These are phyloP conservation scores for Xiphydria camelus DNA, from an alignment of 2,888 invertebrate genomes.

Conservation along the genomic window DNA sequence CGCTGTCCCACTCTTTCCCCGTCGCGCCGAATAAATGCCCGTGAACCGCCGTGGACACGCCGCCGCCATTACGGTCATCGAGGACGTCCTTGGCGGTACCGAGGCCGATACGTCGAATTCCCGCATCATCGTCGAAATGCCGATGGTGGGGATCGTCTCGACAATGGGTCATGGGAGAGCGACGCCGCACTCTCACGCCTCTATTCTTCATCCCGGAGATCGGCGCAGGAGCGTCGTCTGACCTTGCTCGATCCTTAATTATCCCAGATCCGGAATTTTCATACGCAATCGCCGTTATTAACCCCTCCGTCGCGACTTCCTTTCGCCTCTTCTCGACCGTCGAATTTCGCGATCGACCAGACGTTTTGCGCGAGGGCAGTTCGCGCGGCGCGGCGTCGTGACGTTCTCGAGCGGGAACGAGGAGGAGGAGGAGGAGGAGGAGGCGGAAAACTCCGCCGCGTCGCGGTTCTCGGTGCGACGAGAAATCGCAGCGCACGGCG, in stretches of 20 bases:
- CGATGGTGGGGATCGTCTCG: conserved; percentile 36
- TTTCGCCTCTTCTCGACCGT: background rate
- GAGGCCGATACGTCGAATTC: conserved; percentile 22
- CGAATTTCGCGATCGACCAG: too few relatives aligned
- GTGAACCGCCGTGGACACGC: too few relatives aligned
- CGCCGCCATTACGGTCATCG: background rate
- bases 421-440: too few relatives aligned
- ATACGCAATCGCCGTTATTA: conserved; percentile 46
- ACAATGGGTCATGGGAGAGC: conserved; percentile 50
- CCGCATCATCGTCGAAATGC: conserved; percentile 17
- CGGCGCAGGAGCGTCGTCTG: conserved; percentile 28
- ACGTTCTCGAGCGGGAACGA: too few relatives aligned
- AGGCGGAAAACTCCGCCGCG: too few relatives aligned
- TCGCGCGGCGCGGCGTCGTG: too few relatives aligned
- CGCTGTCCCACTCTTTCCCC: too few relatives aligned
- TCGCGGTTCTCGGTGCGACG: too few relatives aligned
- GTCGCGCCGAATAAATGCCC: too few relatives aligned
- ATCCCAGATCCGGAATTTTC: too few relatives aligned
- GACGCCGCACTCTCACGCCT: conserved; percentile 42
- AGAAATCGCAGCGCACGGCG: conserved; percentile 28
- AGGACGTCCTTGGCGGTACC: conserved; percentile 25
- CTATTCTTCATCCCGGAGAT: conserved; percentile 34
- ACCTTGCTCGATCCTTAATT: too few relatives aligned
- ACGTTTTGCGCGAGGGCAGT: too few relatives aligned
- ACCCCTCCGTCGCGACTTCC: conserved; percentile 14